Evolutionary conservation across 2,888 invertebrate genomes (phyloP), one percentile per base, ranked within the genome.

Genomic region (Epinotia ramella): DNA sequence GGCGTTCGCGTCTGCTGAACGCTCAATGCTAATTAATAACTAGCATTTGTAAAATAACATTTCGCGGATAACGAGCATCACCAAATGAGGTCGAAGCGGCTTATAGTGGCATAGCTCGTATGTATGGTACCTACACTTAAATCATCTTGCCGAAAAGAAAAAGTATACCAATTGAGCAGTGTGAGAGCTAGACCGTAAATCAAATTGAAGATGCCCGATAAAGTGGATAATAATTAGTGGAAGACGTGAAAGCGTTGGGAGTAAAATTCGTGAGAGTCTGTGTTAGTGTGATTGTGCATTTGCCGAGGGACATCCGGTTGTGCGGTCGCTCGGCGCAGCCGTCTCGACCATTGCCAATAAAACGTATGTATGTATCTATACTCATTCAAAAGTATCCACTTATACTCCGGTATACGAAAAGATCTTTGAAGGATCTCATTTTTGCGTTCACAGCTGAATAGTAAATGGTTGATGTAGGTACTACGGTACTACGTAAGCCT

Each of bases 171-270:
- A 94, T 92, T 90, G 90, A 90, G 89, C 89, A 88, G 87, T 89
- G 90, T 89, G 89, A 90, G 88, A 89, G 89, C 86, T 90, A 91
- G 91, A 92, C 87, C 91, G 93, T 94, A 94, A 94, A 94, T 94
- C 94, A 94, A 94, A 94, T 93, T 94, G 93, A 93, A 94, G 94
- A 94, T 94, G 94, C 89, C 89, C 92, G 94, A 94, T 94, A 94
- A 94, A 94, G 94, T 94, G 91, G 93, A 92, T 94, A 93, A 94
- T 94, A 94, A 94, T 94, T 94, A 94, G 93, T 92, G 90, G 94
- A 91, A 91, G 92, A 90, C 88, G 94, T 90, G 94, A 94, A 94
- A 94, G 94, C 86, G 93, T 91, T 93, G 94, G 92, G 94, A 94
- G 94, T 93, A 93, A 94, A 93, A 94, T 93, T 94, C 93, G 94